Percentiles rank a stretch among this genome's conserved stretches.
phyloP scores from a whole-genome alignment of 2,113 vertebrate genomes.

The Nymphicus hollandicus region DNA sequence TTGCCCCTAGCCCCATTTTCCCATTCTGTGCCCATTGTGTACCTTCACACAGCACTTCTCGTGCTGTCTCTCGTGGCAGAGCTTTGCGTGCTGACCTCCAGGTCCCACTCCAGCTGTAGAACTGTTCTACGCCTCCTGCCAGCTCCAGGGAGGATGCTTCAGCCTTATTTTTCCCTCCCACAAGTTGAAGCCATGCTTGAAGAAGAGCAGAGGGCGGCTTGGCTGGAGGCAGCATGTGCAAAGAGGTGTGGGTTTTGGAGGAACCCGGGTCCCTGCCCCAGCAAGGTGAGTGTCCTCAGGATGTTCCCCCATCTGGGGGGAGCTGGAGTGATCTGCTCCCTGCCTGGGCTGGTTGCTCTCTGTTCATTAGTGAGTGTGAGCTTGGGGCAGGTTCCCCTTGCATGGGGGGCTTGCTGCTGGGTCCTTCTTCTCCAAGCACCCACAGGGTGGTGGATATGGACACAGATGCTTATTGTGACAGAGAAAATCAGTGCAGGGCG shows the following conservation, averaged over 20 bases:
- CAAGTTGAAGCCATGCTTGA: accelerated
- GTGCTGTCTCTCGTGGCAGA: too few relatives aligned
- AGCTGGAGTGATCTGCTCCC: not conserved
- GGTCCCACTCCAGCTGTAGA: not conserved
- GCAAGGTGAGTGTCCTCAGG: not conserved
- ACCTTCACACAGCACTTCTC: not conserved
- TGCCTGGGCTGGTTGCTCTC: not conserved
- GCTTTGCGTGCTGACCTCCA: not conserved
- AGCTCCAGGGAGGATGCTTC: not conserved
- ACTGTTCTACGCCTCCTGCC: not conserved
- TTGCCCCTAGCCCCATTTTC: not conserved
- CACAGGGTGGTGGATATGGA: too few relatives aligned
- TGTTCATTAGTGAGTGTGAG: accelerated
- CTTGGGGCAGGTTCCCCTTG: not conserved
- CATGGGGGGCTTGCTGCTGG: not conserved
- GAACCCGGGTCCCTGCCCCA: not conserved
- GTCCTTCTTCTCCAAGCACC: not conserved
- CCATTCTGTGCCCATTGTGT: not conserved
- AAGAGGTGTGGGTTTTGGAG: not conserved
- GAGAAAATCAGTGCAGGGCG: not conserved
- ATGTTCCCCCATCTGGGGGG: not conserved
- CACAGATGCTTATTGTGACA: not conserved
- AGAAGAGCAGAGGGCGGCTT: not conserved
- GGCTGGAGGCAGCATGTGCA: not conserved
- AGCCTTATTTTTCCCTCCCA: not conserved